Conservation (phyloP, 1,140 invertebrate genomes). For the Bradynema listronoti region DNA sequence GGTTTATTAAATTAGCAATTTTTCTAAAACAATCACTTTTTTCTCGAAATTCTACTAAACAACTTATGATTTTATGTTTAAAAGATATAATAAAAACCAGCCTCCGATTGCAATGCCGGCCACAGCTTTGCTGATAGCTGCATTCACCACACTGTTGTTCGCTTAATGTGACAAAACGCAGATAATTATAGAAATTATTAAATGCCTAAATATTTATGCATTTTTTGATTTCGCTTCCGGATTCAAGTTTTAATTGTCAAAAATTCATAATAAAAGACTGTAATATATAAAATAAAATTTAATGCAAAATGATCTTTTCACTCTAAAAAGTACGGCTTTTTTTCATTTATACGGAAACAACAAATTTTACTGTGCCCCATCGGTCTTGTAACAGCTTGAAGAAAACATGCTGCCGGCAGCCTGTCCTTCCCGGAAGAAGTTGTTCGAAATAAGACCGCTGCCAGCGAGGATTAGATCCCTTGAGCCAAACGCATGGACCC, state of each 20-base stretch:
- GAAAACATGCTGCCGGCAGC: conserved; percentile 54
- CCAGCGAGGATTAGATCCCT: conserved; percentile 44
- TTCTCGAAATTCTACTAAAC: too few relatives aligned
- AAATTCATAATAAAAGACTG: background rate
- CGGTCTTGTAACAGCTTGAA: conserved; percentile 52
- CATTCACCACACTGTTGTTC: conserved; percentile 54
- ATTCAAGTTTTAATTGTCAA: too few relatives aligned
- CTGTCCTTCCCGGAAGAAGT: conserved; percentile 47
- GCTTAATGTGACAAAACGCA: conserved; percentile 49
- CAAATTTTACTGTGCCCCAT: conserved; percentile 46
- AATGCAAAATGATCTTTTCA: conserved; percentile 10
- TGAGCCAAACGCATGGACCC: conserved; percentile 57
- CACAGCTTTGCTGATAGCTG: conserved; percentile 54
- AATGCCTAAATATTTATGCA: conserved; percentile 47
- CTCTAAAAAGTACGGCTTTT: background rate
- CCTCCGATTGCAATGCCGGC: conserved; percentile 51
- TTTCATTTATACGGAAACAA: conserved; percentile 3
- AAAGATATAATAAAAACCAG: too few relatives aligned
- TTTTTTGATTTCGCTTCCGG: too few relatives aligned
- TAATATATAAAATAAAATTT: background rate
- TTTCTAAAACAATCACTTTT: too few relatives aligned
- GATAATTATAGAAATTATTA: conserved; percentile 52
- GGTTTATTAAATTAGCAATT: too few relatives aligned
- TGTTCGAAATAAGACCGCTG: conserved; percentile 54
- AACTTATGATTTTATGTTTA: too few relatives aligned